Evolutionary conservation across 2,888 invertebrate species (phyloP).

Genomic region (Diadegma fenestrale): DNA sequence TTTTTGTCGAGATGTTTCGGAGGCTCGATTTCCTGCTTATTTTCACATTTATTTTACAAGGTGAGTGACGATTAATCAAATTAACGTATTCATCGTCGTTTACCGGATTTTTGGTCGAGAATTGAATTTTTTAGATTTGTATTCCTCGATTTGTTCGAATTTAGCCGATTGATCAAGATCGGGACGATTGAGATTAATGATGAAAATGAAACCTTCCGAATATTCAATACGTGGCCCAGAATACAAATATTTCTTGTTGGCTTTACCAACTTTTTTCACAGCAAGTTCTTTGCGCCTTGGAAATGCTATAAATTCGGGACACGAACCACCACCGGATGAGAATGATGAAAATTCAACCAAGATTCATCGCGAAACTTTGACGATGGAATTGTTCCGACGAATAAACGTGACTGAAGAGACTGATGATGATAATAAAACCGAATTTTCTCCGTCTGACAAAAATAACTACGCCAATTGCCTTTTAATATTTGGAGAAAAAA

Average conservation of each 20-base stretch:
- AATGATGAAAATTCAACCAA: constrained; percentile 30
- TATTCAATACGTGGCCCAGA: constrained; percentile 2
- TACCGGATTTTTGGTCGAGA: not conserved
- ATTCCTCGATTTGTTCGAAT: not conserved
- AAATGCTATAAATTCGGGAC: constrained; percentile 14
- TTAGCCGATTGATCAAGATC: not conserved
- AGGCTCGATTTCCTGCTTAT: constrained; percentile 30
- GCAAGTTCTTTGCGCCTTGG: constrained; percentile 35
- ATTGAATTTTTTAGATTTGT: not conserved
- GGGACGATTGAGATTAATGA: not conserved
- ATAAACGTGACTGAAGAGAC: not conserved
- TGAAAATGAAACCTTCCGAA: not conserved
- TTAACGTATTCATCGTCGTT: not conserved
- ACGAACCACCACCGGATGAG: constrained; percentile 3
- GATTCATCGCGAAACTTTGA: not conserved
- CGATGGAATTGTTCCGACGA: not conserved
- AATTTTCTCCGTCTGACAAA: not conserved
- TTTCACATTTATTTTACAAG: constrained; percentile 18
- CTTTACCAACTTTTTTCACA: not conserved
- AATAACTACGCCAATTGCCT: constrained; percentile 25
- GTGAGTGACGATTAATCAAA: constrained; percentile 31
- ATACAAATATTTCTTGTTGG: not conserved
- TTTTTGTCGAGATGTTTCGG: constrained; percentile 28
- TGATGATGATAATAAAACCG: not conserved
- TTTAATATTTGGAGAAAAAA: constrained; percentile 8